These are phyloP conservation scores for Acholoe squamosa DNA, from an alignment of 2,888 invertebrate genomes.

Conservation along the genomic window DNA sequence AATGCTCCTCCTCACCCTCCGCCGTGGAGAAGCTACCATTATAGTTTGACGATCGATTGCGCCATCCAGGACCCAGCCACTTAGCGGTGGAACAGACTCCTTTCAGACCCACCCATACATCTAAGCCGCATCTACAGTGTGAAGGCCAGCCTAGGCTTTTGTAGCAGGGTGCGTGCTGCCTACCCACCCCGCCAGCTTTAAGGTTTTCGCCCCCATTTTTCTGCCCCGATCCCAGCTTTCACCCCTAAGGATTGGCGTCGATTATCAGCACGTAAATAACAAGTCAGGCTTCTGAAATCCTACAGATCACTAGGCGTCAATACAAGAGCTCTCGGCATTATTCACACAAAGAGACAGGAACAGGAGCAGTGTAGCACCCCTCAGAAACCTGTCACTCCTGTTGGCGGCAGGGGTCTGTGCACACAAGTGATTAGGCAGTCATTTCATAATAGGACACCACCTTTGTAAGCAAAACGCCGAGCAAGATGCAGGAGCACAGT, in stretches of 20 bases:
- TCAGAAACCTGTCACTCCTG: too few relatives aligned
- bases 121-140: not conserved
- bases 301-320: not conserved
- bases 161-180: not conserved
- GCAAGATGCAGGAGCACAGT: too few relatives aligned
- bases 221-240: not conserved
- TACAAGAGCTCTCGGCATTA: not conserved
- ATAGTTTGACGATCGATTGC: not conserved
- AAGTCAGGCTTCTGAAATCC: not conserved
- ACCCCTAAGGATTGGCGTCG: not conserved
- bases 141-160: not conserved
- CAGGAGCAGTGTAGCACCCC: not conserved
- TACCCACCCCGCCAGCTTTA: not conserved
- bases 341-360: not conserved
- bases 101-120: not conserved
- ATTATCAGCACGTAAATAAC: not conserved
- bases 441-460: too few relatives aligned
- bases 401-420: too few relatives aligned
- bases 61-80: not conserved
- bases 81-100: not conserved
- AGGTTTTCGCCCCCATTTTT: too few relatives aligned
- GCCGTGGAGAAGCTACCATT: not conserved
- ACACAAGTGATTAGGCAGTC: too few relatives aligned
- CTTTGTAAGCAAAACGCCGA: too few relatives aligned
- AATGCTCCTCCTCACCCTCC: not conserved